Conservation (phyloP, 2,888 invertebrate genomes). For the Amiota mariae region DNA sequence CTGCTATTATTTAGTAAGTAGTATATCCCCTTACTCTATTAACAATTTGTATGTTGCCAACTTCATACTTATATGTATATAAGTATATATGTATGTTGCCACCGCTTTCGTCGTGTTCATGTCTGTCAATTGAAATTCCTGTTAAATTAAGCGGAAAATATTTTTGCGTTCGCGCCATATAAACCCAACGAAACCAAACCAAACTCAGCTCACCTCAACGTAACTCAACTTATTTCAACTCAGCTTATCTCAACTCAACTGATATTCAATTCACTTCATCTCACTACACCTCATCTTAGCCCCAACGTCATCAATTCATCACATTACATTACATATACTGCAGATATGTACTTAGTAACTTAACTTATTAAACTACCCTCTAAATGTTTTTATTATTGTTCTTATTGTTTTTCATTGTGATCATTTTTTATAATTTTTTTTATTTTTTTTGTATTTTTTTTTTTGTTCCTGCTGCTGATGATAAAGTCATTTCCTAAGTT, state of each 20-base stretch:
- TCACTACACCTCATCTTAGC: conserved; percentile 6
- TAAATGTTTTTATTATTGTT: neutral
- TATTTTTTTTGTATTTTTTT: conserved; percentile 34
- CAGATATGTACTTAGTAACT: too few species aligned
- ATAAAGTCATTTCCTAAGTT: conserved; percentile 6
- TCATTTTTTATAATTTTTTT: neutral
- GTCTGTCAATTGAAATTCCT: conserved; percentile 70
- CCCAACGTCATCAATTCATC: neutral
- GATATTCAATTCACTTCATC: conserved; percentile 18
- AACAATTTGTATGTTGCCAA: neutral
- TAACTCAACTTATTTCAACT: too few species aligned
- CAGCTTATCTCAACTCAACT: neutral
- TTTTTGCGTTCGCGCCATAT: conserved; percentile 56
- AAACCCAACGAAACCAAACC: too few species aligned
- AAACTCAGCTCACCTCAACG: too few species aligned
- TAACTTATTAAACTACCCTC: too few species aligned
- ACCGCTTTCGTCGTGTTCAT: conserved; percentile 48
- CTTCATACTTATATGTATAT: too few species aligned
- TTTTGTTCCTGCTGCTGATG: conserved; percentile 14
- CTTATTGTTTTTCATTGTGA: neutral
- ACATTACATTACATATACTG: neutral
- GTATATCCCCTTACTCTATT: neutral
- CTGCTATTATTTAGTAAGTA: too few species aligned
- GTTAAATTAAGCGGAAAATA: conserved; percentile 71
- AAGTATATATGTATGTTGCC: too few species aligned